Evolutionary conservation across 2,113 vertebrate genomes (phyloP), one percentile per base, ranked within the genome.

Genomic region (Phodopus roborovskii): DNA sequence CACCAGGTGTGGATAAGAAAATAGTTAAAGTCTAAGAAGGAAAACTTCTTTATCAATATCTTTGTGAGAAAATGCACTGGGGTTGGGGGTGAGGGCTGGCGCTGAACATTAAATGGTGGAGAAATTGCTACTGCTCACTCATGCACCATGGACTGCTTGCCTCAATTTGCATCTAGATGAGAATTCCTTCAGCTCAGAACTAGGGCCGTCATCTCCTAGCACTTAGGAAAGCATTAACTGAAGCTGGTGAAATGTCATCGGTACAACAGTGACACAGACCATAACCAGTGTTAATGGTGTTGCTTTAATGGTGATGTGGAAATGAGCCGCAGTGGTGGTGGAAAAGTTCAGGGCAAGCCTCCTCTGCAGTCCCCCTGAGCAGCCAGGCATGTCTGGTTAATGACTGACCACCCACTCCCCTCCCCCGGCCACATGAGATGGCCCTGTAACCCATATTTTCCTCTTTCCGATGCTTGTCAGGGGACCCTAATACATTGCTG

Each of bases 101-200:
- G 78, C 17, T 7, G 90, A 97, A 33, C 96, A 48, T 78, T 88
- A 90, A 97, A 95, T 20, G 92, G 98, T 98, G 97, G 98, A 92
- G 97, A 98, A 98, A 98, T 93, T 79, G 96, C 96, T 78, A 79
- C 48, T 88, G 97, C 89, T 94, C 94, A 68, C 96, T 98, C 95
- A 62, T 94, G 97, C 97, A 86, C 98, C 98, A 97, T 73, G 74
- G 97, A 95, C 16, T 92, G 56, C 93, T 96, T 89, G 95, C 90
- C 95, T 96, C 70, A 79, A 99, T 99, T 99, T 98, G 98, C 98
- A 99, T 99, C 98, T 98, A 99, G 97, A 99, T 98, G 98, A 98
- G 98, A 98, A 98, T 98, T 98, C 98, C 98, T 98, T 96, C 78
- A 33, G 87, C 93, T 97, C 97, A 60, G 96, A 96, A 92, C 84